Evolutionary conservation across 1,140 invertebrate genomes (phyloP).

Genomic region (Periplaneta americana): DNA sequence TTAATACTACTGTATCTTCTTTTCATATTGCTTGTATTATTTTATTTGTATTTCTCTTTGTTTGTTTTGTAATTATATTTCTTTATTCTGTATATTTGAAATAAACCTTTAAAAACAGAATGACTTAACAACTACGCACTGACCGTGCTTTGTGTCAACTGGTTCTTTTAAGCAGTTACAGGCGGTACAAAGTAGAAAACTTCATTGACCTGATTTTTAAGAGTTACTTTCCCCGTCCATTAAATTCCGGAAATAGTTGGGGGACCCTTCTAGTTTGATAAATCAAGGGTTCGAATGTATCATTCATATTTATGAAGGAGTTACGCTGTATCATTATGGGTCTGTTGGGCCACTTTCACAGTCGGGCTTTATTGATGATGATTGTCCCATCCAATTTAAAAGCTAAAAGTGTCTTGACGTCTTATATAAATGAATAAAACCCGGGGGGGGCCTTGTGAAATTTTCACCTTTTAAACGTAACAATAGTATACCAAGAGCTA

Average conservation of each 20-base stretch:
- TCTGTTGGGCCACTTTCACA: background rate
- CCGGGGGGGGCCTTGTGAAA: background rate
- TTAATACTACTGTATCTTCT: too few relatives aligned
- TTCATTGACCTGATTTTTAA: background rate
- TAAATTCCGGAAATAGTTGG: background rate
- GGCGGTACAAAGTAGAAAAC: background rate
- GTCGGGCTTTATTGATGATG: background rate
- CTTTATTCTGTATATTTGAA: too few relatives aligned
- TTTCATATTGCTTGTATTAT: too few relatives aligned
- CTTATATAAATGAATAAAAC: background rate
- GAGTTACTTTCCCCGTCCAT: too few relatives aligned
- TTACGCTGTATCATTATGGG: background rate
- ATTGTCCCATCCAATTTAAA: background rate
- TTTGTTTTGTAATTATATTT: too few relatives aligned
- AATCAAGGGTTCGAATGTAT: background rate
- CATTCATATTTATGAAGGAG: background rate
- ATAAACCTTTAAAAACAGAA: too few relatives aligned
- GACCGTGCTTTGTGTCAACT: background rate
- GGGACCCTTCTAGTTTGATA: too few relatives aligned
- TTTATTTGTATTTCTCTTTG: too few relatives aligned
- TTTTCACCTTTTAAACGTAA: background rate
- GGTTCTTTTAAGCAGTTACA: background rate
- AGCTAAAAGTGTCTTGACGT: background rate
- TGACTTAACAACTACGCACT: background rate
- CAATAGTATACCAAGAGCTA: background rate